Percentiles rank a stretch among this genome's conserved stretches.
Conservation (phyloP, 2,888 invertebrate genomes). For the Trichogramma evanescens region DNA sequence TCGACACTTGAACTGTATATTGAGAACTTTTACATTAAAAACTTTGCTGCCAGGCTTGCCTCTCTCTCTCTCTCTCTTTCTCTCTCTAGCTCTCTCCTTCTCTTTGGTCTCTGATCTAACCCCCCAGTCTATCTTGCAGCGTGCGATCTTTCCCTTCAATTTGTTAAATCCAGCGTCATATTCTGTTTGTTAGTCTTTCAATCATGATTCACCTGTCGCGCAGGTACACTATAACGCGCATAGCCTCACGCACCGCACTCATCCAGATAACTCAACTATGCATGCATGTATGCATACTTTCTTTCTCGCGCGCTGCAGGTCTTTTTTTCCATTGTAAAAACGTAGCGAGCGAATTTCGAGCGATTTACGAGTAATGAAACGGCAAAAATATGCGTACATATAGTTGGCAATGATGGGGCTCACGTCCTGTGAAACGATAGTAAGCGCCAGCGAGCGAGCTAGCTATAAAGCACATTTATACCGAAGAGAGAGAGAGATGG, state of each 20-base stretch:
- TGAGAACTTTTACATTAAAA: constrained; percentile 29
- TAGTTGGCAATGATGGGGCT: background rate
- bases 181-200: constrained; percentile 21
- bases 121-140: no score
- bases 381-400: background rate
- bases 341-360: background rate
- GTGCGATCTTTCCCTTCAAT: background rate
- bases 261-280: no score
- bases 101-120: no score
- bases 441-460: background rate
- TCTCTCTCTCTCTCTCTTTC: constrained; percentile 11
- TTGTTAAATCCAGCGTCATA: constrained; percentile 22
- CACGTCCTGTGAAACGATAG: constrained; percentile 2
- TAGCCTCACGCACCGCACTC: no score
- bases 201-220: constrained; percentile 23
- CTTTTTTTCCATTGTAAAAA: background rate
- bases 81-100: background rate
- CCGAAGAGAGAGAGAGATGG: background rate
- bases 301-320: no score
- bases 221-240: no score
- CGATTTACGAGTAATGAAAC: constrained; percentile 13
- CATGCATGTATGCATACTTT: no score
- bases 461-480: constrained; percentile 14
- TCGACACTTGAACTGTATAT: constrained; percentile 1
- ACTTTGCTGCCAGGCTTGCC: constrained; percentile 23